A percentile compares a stretch with the other conserved stretches of the same genome.
These are phyloP conservation scores for Ladona fulva DNA, from an alignment of 1,140 invertebrate species.

Conservation along the genomic window DNA sequence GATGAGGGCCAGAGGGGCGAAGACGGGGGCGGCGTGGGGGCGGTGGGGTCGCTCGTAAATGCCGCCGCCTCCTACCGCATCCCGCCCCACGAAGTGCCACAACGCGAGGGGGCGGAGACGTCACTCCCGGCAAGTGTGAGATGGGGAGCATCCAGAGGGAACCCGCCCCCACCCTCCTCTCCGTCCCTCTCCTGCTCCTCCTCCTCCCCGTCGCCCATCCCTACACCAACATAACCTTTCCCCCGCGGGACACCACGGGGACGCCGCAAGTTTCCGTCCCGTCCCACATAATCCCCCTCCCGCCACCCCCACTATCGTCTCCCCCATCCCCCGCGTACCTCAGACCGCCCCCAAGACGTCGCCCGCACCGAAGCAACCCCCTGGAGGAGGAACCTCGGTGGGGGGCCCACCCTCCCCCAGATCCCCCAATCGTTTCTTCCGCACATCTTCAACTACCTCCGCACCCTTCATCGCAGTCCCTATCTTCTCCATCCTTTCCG, in stretches of 20 bases:
- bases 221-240: background rate
- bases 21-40: background rate
- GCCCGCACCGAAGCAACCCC: background rate
- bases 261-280: background rate
- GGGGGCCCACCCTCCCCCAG: background rate
- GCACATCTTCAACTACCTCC: background rate
- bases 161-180: background rate
- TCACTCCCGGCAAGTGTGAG: background rate
- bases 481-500: background rate
- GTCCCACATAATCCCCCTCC: background rate
- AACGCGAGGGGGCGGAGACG: background rate
- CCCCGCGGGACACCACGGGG: background rate
- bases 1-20: background rate
- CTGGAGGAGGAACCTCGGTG: background rate
- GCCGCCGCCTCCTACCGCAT: background rate
- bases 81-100: background rate
- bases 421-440: background rate
- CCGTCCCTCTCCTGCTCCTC: background rate
- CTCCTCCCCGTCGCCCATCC: background rate
- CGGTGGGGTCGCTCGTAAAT: background rate
- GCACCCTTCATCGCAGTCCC: background rate
- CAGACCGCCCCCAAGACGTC: background rate
- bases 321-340: background rate
- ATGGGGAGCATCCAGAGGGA: background rate
- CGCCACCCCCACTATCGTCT: background rate